Percentiles rank a stretch among this genome's conserved stretches.
These are phyloP conservation scores for Callimorpha dominula DNA, from an alignment of 2,888 invertebrate genomes.

Conservation along the genomic window DNA sequence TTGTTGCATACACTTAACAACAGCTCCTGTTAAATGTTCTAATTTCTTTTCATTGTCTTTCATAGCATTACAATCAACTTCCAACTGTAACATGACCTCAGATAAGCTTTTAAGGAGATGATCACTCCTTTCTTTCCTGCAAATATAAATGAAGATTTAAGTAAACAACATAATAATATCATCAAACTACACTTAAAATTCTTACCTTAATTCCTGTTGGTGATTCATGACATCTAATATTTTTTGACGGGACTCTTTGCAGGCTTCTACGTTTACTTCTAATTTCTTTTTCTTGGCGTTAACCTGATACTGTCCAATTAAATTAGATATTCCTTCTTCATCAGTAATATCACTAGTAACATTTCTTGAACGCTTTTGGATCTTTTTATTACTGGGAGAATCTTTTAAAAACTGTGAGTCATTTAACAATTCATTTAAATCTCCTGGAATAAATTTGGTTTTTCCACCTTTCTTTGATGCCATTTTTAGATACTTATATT, in stretches of 20 bases:
- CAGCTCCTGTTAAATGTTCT: constrained; percentile 68
- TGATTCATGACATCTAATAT: constrained; percentile 67
- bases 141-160: constrained; percentile 15
- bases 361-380: constrained; percentile 59
- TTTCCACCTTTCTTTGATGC: constrained; percentile 64
- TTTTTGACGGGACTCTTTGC: constrained; percentile 70
- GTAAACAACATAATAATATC: not conserved
- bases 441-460: constrained; percentile 67
- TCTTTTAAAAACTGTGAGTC: constrained; percentile 67
- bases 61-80: constrained; percentile 70
- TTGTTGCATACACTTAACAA: constrained; percentile 76
- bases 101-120: constrained; percentile 64
- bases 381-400: constrained; percentile 64
- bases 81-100: constrained; percentile 66
- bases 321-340: constrained; percentile 63
- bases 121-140: constrained; percentile 69
- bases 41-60: constrained; percentile 78
- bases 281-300: constrained; percentile 67
- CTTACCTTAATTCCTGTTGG: constrained; percentile 71
- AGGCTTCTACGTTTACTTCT: constrained; percentile 57
- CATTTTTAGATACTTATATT: constrained; percentile 50
- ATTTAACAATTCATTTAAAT: constrained; percentile 66
- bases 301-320: constrained; percentile 61
- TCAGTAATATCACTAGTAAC: constrained; percentile 46
- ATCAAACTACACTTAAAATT: not conserved